Conservation (phyloP, 2,888 invertebrate species). For the Calliopum simillimum region DNA sequence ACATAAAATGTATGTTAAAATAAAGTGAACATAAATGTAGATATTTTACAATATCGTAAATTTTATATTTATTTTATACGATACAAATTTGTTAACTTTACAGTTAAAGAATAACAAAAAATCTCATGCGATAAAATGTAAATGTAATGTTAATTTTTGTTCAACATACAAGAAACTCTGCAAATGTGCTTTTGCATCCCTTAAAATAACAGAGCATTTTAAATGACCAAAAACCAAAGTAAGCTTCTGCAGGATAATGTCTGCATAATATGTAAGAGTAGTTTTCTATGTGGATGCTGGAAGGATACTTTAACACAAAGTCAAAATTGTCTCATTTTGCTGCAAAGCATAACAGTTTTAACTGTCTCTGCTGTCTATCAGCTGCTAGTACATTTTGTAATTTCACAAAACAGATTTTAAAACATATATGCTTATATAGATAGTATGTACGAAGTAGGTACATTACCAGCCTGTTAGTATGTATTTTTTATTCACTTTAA, state of each 20-base stretch:
- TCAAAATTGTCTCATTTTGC: background rate
- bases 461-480: too few relatives aligned
- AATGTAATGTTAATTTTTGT: background rate
- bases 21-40: background rate
- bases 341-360: background rate
- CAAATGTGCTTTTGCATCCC: background rate
- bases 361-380: too few relatives aligned
- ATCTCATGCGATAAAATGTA: constrained; percentile 19
- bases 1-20: background rate
- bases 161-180: background rate
- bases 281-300: constrained; percentile 8
- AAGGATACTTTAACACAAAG: background rate
- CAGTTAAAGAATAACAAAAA: constrained; percentile 1
- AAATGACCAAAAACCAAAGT: too few relatives aligned
- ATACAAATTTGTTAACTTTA: background rate
- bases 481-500: background rate
- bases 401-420: too few relatives aligned
- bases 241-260: too few relatives aligned
- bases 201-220: too few relatives aligned
- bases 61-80: constrained; percentile 2
- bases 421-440: too few relatives aligned
- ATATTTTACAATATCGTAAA: constrained; percentile 10
- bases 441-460: too few relatives aligned
- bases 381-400: too few relatives aligned
- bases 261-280: background rate